Percentiles rank a stretch among this genome's conserved stretches.
Evolutionary conservation across 2,888 invertebrate species (phyloP).

Genomic region (Chydorus sphaericus): DNA sequence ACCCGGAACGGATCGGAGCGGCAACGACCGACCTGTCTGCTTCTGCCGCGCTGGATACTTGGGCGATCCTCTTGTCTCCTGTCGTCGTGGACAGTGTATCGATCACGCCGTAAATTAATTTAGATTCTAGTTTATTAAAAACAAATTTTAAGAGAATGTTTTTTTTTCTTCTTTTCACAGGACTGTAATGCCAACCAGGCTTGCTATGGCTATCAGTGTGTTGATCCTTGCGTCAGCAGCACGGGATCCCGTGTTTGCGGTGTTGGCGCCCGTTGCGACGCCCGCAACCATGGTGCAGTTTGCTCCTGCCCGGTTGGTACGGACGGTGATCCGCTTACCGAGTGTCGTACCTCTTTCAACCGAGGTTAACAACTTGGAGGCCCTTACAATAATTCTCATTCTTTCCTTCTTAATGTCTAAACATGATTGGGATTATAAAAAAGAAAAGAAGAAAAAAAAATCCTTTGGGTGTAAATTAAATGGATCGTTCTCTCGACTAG

Average conservation of each 20-base stretch:
- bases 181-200: constrained; percentile 61
- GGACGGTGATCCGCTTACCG: constrained; percentile 13
- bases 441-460: background rate
- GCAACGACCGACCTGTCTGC: constrained; percentile 70
- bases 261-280: constrained; percentile 18
- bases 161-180: constrained; percentile 1
- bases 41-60: constrained; percentile 63
- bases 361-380: background rate
- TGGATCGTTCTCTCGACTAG: background rate
- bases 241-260: constrained; percentile 35
- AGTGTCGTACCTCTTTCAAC: constrained; percentile 7
- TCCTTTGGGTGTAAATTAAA: too few species aligned
- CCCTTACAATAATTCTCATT: too few species aligned
- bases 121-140: background rate
- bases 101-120: constrained; percentile 36
- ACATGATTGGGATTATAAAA: background rate
- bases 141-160: too few species aligned
- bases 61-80: constrained; percentile 57
- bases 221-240: constrained; percentile 22
- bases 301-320: constrained; percentile 13
- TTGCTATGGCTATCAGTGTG: constrained; percentile 57
- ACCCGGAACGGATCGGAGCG: constrained; percentile 66
- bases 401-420: too few species aligned
- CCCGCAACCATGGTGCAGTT: constrained; percentile 17
- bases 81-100: constrained; percentile 63